Evolutionary conservation across 2,113 vertebrate species (phyloP), one percentile per base, ranked within the genome.

Genomic region (Stegostoma tigrinum): DNA sequence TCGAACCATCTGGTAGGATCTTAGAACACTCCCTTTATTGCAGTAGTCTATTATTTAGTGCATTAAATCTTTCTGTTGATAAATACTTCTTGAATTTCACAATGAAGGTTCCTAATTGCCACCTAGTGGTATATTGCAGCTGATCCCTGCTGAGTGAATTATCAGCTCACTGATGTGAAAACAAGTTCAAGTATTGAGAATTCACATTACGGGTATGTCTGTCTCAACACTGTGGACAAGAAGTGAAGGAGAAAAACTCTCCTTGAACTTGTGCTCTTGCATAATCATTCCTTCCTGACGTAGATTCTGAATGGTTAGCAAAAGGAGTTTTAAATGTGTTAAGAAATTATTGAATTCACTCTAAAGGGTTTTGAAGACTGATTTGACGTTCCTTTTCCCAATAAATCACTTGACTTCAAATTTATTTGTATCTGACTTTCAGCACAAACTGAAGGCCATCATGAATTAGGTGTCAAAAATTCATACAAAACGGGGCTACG

Each of bases 41-140:
- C 38, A n/a, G 3, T 42, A 2, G 34, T 68, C 21, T 94, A 34
- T 45, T 66, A 94, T 94, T 67, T 70, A 66, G 38, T 45, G 91
- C 14, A 45, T 23, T 27, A 8, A 45, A 45, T 45, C 23, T 38
- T 68, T 68, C 66, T 27, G 66, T 45, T 42, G 64, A 70, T 42
- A 45, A 94, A 42, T 68, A 45, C 19, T 67, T 94, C 68, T 70
- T 61, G 17, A 93, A 66, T n/a, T 70, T 94, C 70, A 38, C 64
- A 38, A 67, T 94, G 91, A 45, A 94, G 23, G 64, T 70, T 42
- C 17, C 91, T 45, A 94, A 94, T 94, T 94, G 52, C 64, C 91
- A 70, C 27, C 66, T 27, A 94, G 91, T 68, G 66, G n/a, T 70
- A 94, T 45, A 12, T 94, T 67, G 68, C 66, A 70, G 48, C 3